Evolutionary conservation across 1,140 invertebrate species (phyloP).

Genomic region (Gryllus bimaculatus): DNA sequence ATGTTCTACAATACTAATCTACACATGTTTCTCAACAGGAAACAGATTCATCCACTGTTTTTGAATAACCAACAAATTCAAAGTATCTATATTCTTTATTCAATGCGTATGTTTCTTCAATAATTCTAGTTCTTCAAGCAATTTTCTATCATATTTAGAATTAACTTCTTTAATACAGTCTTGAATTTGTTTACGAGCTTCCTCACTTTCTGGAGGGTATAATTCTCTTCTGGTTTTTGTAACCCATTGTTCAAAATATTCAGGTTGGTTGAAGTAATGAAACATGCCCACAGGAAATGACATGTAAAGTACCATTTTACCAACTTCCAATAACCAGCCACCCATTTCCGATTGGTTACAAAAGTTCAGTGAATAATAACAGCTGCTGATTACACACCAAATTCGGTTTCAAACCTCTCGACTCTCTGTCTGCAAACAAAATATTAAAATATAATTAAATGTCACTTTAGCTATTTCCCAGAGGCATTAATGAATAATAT

Average conservation of each 20-base stretch:
- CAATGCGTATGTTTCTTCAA: too few species aligned
- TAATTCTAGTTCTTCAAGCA: conserved; percentile 15
- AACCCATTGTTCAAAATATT: conserved; percentile 71
- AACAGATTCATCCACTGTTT: too few species aligned
- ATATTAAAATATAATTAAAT: neutral
- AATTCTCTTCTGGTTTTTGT: conserved; percentile 55
- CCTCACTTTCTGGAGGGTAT: conserved; percentile 55
- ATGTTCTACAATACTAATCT: too few species aligned
- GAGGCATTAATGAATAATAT: too few species aligned
- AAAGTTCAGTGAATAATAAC: too few species aligned
- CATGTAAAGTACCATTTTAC: conserved; percentile 75
- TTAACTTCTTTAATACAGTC: conserved; percentile 46
- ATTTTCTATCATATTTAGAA: conserved; percentile 38
- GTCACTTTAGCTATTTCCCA: neutral
- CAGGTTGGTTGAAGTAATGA: conserved; percentile 76
- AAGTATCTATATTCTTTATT: too few species aligned
- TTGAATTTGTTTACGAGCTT: conserved; percentile 44
- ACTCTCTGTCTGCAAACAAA: neutral
- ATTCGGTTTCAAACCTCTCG: neutral
- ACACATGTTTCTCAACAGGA: too few species aligned
- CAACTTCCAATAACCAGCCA: conserved; percentile 68
- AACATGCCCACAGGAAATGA: conserved; percentile 73
- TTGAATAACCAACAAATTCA: too few species aligned
- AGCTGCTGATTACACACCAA: too few species aligned
- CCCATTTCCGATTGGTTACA: conserved; percentile 45